A percentile compares a stretch with the other conserved stretches of the same genome.
Evolutionary conservation across 2,888 invertebrate genomes (phyloP).

Genomic region (Rotaria magnacalcarata): DNA sequence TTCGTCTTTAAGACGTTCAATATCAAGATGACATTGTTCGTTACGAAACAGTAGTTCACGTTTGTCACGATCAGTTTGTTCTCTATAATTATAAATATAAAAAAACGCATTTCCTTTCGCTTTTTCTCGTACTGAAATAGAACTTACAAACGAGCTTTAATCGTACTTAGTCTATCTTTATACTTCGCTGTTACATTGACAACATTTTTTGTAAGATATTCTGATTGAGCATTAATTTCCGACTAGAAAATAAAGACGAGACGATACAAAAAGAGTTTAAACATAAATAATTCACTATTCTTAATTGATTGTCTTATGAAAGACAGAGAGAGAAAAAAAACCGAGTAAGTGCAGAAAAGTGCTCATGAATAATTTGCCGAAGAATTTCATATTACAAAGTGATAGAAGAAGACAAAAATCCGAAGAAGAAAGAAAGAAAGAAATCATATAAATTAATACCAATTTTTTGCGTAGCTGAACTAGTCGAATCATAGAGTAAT

Average conservation of each 20-base stretch:
- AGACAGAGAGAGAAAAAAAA: too few relatives aligned
- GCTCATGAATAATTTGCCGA: too few relatives aligned
- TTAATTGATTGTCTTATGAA: too few relatives aligned
- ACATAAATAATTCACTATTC: too few relatives aligned
- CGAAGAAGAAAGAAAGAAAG: too few relatives aligned
- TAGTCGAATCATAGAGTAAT: background rate
- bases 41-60: background rate
- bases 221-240: background rate
- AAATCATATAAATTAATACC: background rate
- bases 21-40: background rate
- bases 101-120: too few relatives aligned
- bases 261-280: too few relatives aligned
- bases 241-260: background rate
- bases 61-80: slow-evolving; percentile 25
- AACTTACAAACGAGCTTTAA: slow-evolving; percentile 29
- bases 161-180: background rate
- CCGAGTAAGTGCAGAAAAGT: too few relatives aligned
- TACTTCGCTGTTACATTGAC: background rate
- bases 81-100: background rate
- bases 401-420: too few relatives aligned
- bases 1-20: background rate
- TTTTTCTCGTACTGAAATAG: too few relatives aligned
- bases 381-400: too few relatives aligned
- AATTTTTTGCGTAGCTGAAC: slow-evolving; percentile 7
- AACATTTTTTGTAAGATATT: background rate